Conservation (phyloP, 2,797 vertebrate species). For the Distichodus sexfasciatus region DNA sequence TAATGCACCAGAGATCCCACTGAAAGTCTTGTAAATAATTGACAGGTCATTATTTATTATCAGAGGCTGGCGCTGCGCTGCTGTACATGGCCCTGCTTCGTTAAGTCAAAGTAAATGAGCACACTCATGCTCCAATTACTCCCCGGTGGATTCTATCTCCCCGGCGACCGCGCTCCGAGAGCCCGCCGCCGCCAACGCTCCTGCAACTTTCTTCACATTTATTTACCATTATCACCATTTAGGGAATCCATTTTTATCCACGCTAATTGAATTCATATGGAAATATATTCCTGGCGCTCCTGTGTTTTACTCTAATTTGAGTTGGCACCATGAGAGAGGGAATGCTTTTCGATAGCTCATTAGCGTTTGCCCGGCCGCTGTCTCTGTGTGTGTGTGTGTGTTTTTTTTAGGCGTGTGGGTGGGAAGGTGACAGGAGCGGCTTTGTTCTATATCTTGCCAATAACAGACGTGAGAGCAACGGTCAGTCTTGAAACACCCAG, state of each 20-base stretch:
- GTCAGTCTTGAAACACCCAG: no score
- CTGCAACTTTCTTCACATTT: conserved; percentile 58
- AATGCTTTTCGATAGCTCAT: conserved; percentile 32
- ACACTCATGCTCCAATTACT: conserved; percentile 62
- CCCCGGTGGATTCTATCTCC: conserved; percentile 63
- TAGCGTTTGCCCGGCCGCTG: conserved; percentile 30
- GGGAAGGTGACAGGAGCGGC: conserved; percentile 12
- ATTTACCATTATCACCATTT: conserved; percentile 66
- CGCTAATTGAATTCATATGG: conserved; percentile 28
- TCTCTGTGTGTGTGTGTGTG: conserved; percentile 16
- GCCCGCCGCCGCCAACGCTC: conserved; percentile 41
- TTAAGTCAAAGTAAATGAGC: conserved; percentile 69
- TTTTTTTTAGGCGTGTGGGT: conserved; percentile 8
- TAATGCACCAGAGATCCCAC: conserved; percentile 45
- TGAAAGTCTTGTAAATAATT: conserved; percentile 52
- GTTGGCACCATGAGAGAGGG: not conserved
- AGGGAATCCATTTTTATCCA: conserved; percentile 52
- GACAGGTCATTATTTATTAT: conserved; percentile 59
- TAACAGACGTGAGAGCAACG: conserved; percentile 48
- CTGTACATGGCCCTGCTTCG: conserved; percentile 56
- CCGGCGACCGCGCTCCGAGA: conserved; percentile 48
- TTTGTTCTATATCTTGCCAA: conserved; percentile 5
- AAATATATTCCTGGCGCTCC: conserved; percentile 33
- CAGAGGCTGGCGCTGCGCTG: conserved; percentile 42
- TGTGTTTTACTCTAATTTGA: conserved; percentile 34